These are phyloP conservation scores for Nannoperca australis DNA, from an alignment of 2,797 vertebrate genomes.

Conservation along the genomic window DNA sequence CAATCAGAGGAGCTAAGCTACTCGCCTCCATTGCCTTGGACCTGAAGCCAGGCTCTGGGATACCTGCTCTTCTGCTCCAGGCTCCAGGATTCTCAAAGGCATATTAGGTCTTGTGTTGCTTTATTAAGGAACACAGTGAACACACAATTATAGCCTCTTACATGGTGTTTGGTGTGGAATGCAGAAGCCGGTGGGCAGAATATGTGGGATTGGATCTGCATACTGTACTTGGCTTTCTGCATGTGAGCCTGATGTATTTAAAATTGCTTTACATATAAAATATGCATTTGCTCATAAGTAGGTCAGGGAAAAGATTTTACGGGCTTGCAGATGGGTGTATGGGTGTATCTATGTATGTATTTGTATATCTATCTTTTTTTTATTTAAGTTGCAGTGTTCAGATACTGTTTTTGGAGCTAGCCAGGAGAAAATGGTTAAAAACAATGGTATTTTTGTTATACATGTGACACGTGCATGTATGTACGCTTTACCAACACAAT, in stretches of 20 bases:
- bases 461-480: neutral
- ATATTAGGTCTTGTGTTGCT: constrained; percentile 45
- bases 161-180: constrained; percentile 46
- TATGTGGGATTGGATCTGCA: constrained; percentile 72
- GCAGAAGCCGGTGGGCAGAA: constrained; percentile 66
- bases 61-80: constrained; percentile 33
- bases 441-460: neutral
- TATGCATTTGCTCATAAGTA: constrained; percentile 59
- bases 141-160: constrained; percentile 48
- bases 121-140: constrained; percentile 49
- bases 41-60: constrained; percentile 43
- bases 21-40: constrained; percentile 46
- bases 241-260: constrained; percentile 42
- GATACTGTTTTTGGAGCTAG: neutral
- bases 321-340: neutral
- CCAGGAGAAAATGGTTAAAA: constrained; percentile 8
- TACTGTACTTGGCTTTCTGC: constrained; percentile 53
- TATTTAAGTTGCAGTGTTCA: neutral
- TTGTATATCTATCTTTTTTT: neutral
- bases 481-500: neutral
- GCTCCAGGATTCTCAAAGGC: constrained; percentile 47
- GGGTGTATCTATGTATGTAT: neutral
- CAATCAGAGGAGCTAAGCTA: constrained; percentile 45
- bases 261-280: constrained; percentile 63
- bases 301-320: constrained; percentile 51